phyloP scores from a whole-genome alignment of 92 coral and sea anemone genomes.

The Paragorgia papillata region DNA sequence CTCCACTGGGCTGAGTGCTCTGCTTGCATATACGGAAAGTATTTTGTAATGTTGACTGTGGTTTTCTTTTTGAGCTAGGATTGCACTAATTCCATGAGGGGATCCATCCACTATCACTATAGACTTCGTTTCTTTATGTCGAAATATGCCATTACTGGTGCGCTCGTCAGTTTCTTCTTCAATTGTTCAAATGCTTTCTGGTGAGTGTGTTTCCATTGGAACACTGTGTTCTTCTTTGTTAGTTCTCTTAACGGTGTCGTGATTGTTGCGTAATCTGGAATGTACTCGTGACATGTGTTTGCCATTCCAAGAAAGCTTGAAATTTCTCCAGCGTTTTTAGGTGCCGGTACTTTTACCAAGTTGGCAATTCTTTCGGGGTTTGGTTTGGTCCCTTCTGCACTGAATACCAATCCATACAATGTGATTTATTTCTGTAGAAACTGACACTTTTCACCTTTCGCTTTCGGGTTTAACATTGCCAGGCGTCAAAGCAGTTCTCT shows the following conservation, averaged over 20 bases:
- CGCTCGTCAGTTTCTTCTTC: conserved; percentile 18
- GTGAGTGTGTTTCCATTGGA: background rate
- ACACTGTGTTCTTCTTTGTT: conserved; percentile 2
- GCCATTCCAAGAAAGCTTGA: conserved; percentile 42
- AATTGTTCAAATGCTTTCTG: conserved; percentile 39
- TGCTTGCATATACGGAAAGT: conserved; percentile 45
- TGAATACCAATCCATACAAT: conserved; percentile 39
- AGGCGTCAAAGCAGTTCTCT: background rate
- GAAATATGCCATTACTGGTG: conserved; percentile 4
- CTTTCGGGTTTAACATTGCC: background rate
- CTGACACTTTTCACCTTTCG: conserved; percentile 26
- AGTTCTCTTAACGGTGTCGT: conserved; percentile 22
- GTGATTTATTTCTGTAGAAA: conserved; percentile 29
- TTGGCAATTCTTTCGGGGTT: conserved; percentile 39
- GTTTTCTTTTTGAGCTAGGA: conserved; percentile 36
- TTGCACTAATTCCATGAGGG: conserved; percentile 32
- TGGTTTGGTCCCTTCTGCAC: conserved; percentile 26
- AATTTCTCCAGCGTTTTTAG: conserved; percentile 14
- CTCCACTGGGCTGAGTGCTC: conserved; percentile 14
- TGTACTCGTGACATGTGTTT: conserved; percentile 32
- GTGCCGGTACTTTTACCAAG: conserved; percentile 8
- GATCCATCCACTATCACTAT: conserved; percentile 41
- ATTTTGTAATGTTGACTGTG: conserved; percentile 27
- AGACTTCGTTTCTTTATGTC: no score
- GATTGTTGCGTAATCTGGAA: conserved; percentile 17